phyloP scores from a whole-genome alignment of 23 tunicate genomes.

The Styela plicata region DNA sequence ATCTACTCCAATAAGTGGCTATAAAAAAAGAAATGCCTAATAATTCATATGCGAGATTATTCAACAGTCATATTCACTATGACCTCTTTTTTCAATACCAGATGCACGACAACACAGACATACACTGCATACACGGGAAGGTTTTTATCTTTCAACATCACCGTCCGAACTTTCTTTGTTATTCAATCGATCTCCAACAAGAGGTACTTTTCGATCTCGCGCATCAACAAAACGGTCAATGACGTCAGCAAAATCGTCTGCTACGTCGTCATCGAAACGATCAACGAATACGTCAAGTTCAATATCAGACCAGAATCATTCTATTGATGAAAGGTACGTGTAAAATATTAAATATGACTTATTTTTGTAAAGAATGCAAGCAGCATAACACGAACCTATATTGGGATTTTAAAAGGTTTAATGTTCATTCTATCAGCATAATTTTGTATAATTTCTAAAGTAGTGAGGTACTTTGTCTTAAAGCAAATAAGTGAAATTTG shows the following conservation, averaged over 20 bases:
- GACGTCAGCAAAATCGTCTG: conserved; percentile 33
- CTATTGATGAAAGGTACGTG: too few relatives aligned
- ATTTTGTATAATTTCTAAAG: too few relatives aligned
- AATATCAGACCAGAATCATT: neutral
- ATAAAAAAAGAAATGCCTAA: too few relatives aligned
- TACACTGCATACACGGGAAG: conserved; percentile 69
- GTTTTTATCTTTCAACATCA: conserved; percentile 62
- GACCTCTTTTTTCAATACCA: conserved; percentile 2
- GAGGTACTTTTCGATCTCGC: conserved; percentile 22
- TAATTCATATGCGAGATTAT: too few relatives aligned
- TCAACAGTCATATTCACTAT: neutral
- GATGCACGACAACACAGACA: conserved; percentile 73
- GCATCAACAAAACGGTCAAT: conserved; percentile 46
- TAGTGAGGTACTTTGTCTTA: too few relatives aligned
- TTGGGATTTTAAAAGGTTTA: too few relatives aligned
- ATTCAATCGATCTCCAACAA: conserved; percentile 35
- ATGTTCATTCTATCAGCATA: too few relatives aligned
- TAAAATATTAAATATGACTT: too few relatives aligned
- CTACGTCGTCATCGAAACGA: conserved; percentile 34
- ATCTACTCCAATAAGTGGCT: too few relatives aligned
- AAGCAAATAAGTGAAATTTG: too few relatives aligned
- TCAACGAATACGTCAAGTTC: conserved; percentile 39
- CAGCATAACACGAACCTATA: too few relatives aligned
- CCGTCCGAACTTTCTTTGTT: conserved; percentile 49
- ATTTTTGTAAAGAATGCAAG: too few relatives aligned